Conservation (phyloP, 2,113 vertebrate species). For the Hyperopisus bebe region DNA sequence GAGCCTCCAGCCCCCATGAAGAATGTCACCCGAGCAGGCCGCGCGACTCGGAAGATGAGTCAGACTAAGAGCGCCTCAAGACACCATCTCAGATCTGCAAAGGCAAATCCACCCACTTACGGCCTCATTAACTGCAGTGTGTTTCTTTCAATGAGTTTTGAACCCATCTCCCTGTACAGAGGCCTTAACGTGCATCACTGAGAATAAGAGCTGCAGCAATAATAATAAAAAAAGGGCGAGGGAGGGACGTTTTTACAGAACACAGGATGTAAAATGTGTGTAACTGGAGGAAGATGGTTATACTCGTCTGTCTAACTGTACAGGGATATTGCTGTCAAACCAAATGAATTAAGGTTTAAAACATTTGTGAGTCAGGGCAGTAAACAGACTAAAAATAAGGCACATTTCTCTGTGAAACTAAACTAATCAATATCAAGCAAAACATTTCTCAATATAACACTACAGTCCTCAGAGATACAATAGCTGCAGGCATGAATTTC, state of each 20-base stretch:
- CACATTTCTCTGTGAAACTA: background rate
- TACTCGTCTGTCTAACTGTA: background rate
- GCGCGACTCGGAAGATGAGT: constrained; percentile 32
- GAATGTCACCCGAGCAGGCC: background rate
- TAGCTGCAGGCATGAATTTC: background rate
- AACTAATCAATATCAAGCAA: background rate
- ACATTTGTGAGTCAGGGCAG: background rate
- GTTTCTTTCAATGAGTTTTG: background rate
- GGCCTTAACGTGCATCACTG: background rate
- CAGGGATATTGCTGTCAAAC: background rate
- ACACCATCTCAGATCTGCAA: constrained; percentile 13
- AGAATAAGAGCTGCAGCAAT: background rate
- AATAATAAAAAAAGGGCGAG: background rate
- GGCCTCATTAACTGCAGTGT: background rate
- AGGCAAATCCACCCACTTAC: constrained; percentile 35
- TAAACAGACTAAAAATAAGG: background rate
- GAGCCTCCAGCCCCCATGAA: background rate
- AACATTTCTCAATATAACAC: background rate
- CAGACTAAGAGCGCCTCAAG: background rate
- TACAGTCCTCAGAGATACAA: background rate
- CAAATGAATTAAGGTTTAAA: background rate
- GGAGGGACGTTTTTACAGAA: background rate
- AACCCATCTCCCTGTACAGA: background rate
- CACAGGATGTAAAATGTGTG: background rate
- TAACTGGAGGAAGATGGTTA: background rate